Base-by-base conservation (phyloP, 2,113 vertebrate genomes). In the Istiophorus platypterus region DNA sequence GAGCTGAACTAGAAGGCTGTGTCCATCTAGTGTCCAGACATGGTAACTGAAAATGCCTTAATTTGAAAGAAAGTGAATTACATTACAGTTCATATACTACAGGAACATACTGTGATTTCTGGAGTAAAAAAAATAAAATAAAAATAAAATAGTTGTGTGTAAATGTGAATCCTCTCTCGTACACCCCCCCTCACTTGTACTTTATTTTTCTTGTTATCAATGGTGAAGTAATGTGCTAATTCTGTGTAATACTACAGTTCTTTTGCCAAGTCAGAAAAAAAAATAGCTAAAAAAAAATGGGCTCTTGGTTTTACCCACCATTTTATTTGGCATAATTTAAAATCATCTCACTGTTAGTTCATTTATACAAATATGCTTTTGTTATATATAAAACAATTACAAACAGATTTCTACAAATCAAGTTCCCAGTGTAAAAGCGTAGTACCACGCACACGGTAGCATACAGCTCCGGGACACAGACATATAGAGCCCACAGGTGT, bases 351-450 rank as follows among this genome's bases (percentile, higher is more conserved):
- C 92, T 87, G 93, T 97, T 96, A 96, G 96, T 95, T 91, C 92
- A 95, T 95, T 96, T 94, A 94, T 95, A 96, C 95, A 96, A 95
- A 94, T 95, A 93, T 92, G 92, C 68, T 93, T 90, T 93, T 93
- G 94, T 92, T 93, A 94, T 93, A 93, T 94, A 94, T 94, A 95
- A 94, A 92, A 93, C 88, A 93, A 93, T 93, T 94, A 94, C 85
- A 92, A 84, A 88, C 77, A 91, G 90, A 90, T 91, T 90, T 92
- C 93, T 92, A 96, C 92, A 95, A 95, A 96, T 96, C 93, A 96
- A 95, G 95, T 96, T 95, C 95, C 96, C 97, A 96, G 97, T 97
- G 96, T 97, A 96, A 95, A 94, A 88, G 93, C 94, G 93, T 94
- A 95, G 96, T 97, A 96, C 96, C 96, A 96, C 87, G 93, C 93